Evolutionary conservation across 2,113 vertebrate species (phyloP).

Genomic region (Cheilinus undulatus): DNA sequence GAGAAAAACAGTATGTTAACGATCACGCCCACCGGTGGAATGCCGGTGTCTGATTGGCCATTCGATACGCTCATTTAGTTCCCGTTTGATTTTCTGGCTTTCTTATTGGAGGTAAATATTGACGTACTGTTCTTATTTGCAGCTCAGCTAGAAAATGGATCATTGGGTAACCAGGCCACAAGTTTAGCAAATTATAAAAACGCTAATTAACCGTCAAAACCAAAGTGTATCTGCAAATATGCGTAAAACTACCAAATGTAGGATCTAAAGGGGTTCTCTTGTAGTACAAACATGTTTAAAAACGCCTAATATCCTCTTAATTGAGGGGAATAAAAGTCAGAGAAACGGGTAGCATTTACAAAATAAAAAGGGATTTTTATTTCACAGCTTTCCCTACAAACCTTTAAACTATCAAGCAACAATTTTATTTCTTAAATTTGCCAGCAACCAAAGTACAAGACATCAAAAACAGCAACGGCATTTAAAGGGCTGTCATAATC

Average conservation of each 20-base stretch:
- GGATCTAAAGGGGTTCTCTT: no score
- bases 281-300: not conserved
- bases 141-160: not conserved
- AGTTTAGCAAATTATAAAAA: not conserved
- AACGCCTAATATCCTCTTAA: no score
- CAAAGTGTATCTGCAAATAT: not conserved
- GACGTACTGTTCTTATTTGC: not conserved
- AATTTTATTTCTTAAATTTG: not conserved
- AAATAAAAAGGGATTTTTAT: slow-evolving; percentile 9
- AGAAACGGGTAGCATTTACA: not conserved
- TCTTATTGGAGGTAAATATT: slow-evolving; percentile 53
- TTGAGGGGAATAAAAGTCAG: not conserved
- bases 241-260: no score
- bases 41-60: slow-evolving; percentile 43
- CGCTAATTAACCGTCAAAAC: not conserved
- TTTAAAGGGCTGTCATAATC: not conserved
- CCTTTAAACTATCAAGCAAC: slow-evolving; percentile 8
- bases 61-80: not conserved
- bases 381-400: slow-evolving; percentile 7
- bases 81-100: not conserved
- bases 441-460: not conserved
- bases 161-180: slow-evolving; percentile 29
- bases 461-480: not conserved
- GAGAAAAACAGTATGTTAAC: not conserved
- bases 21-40: slow-evolving; percentile 46